A percentile compares a stretch with the other conserved stretches of the same genome.
Evolutionary conservation across 2,888 invertebrate species (phyloP).

Genomic region (Drosophila pegasa): DNA sequence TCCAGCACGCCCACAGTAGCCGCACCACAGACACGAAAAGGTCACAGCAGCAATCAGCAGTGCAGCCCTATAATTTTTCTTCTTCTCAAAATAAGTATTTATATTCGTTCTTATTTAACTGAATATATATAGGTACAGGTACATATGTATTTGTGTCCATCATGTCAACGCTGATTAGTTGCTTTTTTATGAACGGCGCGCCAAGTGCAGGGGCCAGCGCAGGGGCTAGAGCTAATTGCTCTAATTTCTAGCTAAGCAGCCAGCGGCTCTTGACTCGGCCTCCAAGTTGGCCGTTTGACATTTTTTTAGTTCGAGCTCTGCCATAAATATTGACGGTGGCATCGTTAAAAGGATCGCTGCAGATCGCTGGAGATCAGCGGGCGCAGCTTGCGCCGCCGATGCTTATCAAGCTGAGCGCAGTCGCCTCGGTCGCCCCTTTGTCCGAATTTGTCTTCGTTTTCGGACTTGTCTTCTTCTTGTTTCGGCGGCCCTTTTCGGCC

Average conservation of each 20-base stretch:
- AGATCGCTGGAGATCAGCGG: constrained; percentile 48
- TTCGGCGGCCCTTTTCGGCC: constrained; percentile 60
- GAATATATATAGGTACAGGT: constrained; percentile 8
- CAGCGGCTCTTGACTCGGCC: constrained; percentile 17
- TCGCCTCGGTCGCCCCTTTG: constrained; percentile 20
- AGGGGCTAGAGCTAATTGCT: constrained; percentile 65
- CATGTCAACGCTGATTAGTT: constrained; percentile 64
- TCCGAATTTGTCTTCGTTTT: constrained; percentile 65
- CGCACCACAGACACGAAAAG: constrained; percentile 47
- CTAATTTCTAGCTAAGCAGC: constrained; percentile 73
- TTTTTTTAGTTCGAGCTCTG: constrained; percentile 39
- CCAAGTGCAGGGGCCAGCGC: constrained; percentile 28
- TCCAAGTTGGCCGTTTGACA: constrained; percentile 33
- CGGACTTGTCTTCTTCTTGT: constrained; percentile 12
- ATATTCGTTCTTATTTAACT: constrained; percentile 16
- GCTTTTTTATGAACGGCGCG: constrained; percentile 46
- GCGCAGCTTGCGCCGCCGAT: constrained; percentile 69
- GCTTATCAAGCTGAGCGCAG: constrained; percentile 62
- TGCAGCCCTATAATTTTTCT: constrained; percentile 10
- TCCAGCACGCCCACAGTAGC: constrained; percentile 70
- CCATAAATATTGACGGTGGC: constrained; percentile 67
- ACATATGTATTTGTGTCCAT: constrained; percentile 20
- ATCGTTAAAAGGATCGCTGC: constrained; percentile 50
- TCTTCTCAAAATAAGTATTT: constrained; percentile 9
- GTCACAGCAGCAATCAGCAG: constrained; percentile 48